Evolutionary conservation across 2,113 vertebrate species (phyloP).

Genomic region (Amphiprion ocellaris): DNA sequence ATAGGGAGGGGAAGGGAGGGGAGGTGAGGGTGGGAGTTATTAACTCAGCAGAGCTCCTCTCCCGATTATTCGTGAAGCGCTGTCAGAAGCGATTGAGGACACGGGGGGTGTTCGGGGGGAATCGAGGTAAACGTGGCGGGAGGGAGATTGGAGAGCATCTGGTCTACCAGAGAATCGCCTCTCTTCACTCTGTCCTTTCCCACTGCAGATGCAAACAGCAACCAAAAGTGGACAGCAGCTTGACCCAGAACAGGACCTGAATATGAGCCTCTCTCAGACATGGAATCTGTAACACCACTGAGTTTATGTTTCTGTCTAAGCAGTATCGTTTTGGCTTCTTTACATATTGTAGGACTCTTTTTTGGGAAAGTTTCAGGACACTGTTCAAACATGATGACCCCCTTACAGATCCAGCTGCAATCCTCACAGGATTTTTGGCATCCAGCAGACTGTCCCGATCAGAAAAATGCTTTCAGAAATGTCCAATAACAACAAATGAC

Average conservation of each 20-base stretch:
- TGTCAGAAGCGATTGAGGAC: slow-evolving; percentile 72
- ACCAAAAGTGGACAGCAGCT: neutral
- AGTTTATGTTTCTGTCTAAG: neutral
- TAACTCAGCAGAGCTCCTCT: slow-evolving; percentile 72
- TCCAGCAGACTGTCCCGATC: too few relatives aligned
- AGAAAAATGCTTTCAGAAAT: too few relatives aligned
- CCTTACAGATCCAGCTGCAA: too few relatives aligned
- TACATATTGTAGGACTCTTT: too few relatives aligned
- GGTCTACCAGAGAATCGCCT: slow-evolving; percentile 40
- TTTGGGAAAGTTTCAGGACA: neutral
- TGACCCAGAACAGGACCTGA: slow-evolving; percentile 16
- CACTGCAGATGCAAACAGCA: slow-evolving; percentile 17
- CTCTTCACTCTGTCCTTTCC: slow-evolving; percentile 17
- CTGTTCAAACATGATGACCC: too few relatives aligned
- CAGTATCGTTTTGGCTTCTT: neutral
- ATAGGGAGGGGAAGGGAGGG: neutral
- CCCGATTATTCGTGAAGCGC: slow-evolving; percentile 63
- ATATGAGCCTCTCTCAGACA: neutral
- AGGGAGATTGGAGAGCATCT: slow-evolving; percentile 52
- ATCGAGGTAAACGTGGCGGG: neutral
- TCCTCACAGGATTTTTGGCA: too few relatives aligned
- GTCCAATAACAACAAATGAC: too few relatives aligned
- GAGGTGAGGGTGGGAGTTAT: slow-evolving; percentile 50
- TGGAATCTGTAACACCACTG: neutral
- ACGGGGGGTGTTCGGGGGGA: slow-evolving; percentile 23